Conservation (phyloP, 2,113 vertebrate genomes). For the Epinephelus lanceolatus region DNA sequence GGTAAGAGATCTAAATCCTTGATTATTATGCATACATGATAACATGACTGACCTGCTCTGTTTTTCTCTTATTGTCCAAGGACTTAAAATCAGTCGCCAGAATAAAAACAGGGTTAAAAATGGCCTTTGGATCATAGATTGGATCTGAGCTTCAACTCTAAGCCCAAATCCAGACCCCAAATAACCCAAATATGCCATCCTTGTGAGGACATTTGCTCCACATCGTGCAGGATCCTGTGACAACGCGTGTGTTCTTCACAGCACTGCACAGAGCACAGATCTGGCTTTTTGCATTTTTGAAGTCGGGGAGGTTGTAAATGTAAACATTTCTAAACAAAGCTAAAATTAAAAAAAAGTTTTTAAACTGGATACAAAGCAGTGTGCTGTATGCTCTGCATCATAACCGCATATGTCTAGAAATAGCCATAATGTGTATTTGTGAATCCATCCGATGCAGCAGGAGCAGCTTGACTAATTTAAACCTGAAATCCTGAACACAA, state of each 20-base stretch:
- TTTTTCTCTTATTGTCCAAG: background rate
- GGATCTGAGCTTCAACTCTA: background rate
- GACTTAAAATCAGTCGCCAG: background rate
- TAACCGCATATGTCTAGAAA: background rate
- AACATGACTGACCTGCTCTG: background rate
- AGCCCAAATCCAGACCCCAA: slow-evolving; percentile 10
- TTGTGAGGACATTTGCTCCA: slow-evolving; percentile 11
- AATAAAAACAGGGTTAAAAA: background rate
- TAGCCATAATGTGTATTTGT: slow-evolving; percentile 5
- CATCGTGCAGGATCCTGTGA: background rate
- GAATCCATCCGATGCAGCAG: slow-evolving; percentile 19
- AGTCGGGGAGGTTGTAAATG: background rate
- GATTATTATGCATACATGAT: background rate
- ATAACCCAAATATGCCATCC: slow-evolving; percentile 34
- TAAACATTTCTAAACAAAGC: background rate
- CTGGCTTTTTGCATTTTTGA: background rate
- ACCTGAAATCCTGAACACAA: slow-evolving; percentile 52
- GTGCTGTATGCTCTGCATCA: background rate
- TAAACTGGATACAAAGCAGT: background rate
- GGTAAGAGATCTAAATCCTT: background rate
- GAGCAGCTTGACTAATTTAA: slow-evolving; percentile 59
- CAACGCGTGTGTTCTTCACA: background rate
- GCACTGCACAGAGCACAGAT: background rate
- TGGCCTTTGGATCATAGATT: slow-evolving; percentile 1
- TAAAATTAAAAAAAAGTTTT: background rate